Conservation (phyloP, 2,888 invertebrate species). For the Argynnis bischoffii region DNA sequence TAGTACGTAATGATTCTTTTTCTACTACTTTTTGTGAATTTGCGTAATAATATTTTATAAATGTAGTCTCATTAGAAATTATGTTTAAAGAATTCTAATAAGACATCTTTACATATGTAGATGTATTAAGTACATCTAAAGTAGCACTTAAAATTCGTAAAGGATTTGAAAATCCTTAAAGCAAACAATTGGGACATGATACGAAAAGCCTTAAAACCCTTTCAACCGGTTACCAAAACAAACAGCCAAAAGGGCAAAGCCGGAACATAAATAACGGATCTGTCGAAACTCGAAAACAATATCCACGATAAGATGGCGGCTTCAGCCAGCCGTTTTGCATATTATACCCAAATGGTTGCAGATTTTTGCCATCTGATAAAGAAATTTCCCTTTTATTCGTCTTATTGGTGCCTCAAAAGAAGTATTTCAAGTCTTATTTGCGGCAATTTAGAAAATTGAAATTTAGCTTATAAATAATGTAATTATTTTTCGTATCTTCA, state of each 20-base stretch:
- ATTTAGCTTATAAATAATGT: neutral
- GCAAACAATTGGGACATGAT: conserved; percentile 35
- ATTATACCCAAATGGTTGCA: conserved; percentile 35
- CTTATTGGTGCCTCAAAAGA: conserved; percentile 2
- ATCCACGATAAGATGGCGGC: conserved; percentile 64
- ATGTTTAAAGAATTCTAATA: neutral
- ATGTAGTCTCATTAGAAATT: conserved; percentile 4
- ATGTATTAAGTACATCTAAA: neutral
- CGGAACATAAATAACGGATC: conserved; percentile 76
- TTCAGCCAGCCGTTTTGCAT: conserved; percentile 59
- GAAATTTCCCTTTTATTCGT: conserved; percentile 6
- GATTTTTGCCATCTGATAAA: conserved; percentile 26
- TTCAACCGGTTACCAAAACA: conserved; percentile 48
- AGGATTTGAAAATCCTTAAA: conserved; percentile 19
- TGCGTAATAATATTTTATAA: neutral
- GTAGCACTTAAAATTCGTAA: conserved; percentile 11
- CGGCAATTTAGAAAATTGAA: neutral
- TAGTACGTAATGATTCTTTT: conserved; percentile 1
- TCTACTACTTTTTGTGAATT: conserved; percentile 1
- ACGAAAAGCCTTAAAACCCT: conserved; percentile 54
- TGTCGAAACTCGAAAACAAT: conserved; percentile 76
- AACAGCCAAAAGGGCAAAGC: conserved; percentile 53
- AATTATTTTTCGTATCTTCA: neutral
- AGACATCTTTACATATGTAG: neutral
- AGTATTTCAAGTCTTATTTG: conserved; percentile 5